A percentile compares a stretch with the other conserved stretches of the same genome.
Evolutionary conservation across 2,888 invertebrate species (phyloP).

Genomic region (Agrotis segetum): DNA sequence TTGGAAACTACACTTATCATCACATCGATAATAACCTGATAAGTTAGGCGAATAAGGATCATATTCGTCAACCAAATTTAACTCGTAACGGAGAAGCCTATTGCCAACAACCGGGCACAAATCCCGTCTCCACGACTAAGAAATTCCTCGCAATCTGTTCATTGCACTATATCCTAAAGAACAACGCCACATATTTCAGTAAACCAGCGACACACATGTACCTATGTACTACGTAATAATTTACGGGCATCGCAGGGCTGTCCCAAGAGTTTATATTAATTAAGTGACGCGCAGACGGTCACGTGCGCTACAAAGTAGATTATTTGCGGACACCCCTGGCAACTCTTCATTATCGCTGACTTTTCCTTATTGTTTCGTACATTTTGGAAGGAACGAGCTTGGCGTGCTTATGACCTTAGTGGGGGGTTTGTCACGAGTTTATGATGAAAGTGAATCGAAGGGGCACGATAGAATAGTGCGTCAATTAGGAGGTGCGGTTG

Average conservation of each 20-base stretch:
- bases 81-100: not conserved
- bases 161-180: slow-evolving; percentile 21
- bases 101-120: not conserved
- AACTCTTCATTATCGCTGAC: slow-evolving; percentile 70
- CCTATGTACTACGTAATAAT: slow-evolving; percentile 52
- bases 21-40: too few species aligned
- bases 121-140: not conserved
- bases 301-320: slow-evolving; percentile 78
- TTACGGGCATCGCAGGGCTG: slow-evolving; percentile 61
- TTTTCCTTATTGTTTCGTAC: slow-evolving; percentile 72
- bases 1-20: too few species aligned
- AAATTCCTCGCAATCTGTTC: slow-evolving; percentile 27
- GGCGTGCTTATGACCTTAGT: slow-evolving; percentile 27
- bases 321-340: slow-evolving; percentile 74
- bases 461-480: not conserved
- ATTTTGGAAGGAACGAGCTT: slow-evolving; percentile 37
- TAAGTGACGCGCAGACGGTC: slow-evolving; percentile 72
- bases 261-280: slow-evolving; percentile 78
- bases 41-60: too few species aligned
- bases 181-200: slow-evolving; percentile 22
- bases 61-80: too few species aligned
- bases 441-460: not conserved
- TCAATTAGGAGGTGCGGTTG: not conserved
- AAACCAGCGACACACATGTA: slow-evolving; percentile 31
- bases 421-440: not conserved